Evolutionary conservation across 1,140 invertebrate genomes (phyloP).

Genomic region (Lucilia sericata): DNA sequence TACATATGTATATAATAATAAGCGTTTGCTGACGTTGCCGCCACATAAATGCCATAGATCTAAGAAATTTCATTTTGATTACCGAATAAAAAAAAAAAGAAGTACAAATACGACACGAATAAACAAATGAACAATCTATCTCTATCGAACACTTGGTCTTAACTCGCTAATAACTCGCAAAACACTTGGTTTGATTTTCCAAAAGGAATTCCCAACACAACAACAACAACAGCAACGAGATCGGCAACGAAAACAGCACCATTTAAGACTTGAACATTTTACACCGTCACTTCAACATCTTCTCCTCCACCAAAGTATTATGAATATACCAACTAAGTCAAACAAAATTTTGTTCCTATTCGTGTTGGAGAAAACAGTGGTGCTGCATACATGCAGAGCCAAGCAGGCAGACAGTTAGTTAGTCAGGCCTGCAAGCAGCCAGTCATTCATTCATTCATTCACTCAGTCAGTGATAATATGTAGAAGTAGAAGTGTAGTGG

Average conservation of each 20-base stretch:
- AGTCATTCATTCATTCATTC: background rate
- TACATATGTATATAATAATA: background rate
- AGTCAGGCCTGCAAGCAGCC: background rate
- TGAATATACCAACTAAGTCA: background rate
- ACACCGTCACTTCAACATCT: conserved; percentile 29
- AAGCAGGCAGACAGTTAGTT: background rate
- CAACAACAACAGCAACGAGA: background rate
- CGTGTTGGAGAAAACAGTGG: background rate
- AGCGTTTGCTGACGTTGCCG: background rate
- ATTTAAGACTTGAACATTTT: conserved; percentile 35
- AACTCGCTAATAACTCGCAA: background rate
- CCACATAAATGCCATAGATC: conserved; percentile 36
- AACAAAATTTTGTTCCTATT: background rate
- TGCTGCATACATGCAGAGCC: background rate
- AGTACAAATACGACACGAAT: background rate
- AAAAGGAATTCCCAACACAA: conserved; percentile 22
- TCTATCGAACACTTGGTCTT: conserved; percentile 5
- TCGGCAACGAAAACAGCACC: conserved; percentile 1
- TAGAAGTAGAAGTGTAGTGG: conserved; percentile 1
- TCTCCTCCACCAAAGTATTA: background rate
- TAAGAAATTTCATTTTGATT: conserved; percentile 42
- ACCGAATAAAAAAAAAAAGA: background rate
- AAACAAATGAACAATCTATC: conserved; percentile 13
- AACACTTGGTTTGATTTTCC: conserved; percentile 26
- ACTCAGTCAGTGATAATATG: background rate